Evolutionary conservation across 2,113 vertebrate species (phyloP), one percentile per base, ranked within the genome.

Genomic region (Nycticryphes semicollaris): DNA sequence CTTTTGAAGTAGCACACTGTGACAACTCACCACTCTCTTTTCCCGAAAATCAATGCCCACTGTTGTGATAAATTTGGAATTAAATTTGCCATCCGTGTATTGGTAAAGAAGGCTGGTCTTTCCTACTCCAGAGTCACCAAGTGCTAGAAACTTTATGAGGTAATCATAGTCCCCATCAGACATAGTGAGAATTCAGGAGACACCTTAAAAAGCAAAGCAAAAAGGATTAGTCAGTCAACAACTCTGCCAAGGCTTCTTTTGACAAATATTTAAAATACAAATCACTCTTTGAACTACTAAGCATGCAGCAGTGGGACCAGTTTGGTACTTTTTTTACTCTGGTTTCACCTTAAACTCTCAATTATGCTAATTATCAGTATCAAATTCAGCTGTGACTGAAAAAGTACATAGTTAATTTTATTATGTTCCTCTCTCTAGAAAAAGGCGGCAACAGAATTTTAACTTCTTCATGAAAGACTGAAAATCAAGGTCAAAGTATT

Each of bases 131-230:
- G 99, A 99, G 91, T 99, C 99, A 45, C 99, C 99, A 0, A 99
- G 98, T 18, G 99, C 99, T 95, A 99, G 97, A 97, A 99, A 99
- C 95, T 99, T 99, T 98, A 99, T 99, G 98, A 99, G 99, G 98
- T 99, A 99, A 98, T 99, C 99, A 10, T 99, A 99, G 83, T 99
- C 99, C 97, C 99, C 99, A 98, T 99, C 99, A 98, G 98, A 99
- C 99, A 99, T 99, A 95, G 98, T 99, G 99, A 98, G 95, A 84
- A 93, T 91, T 97, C 97, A 96, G 97, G 89, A 96, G 50, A 97
- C 98, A 98, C 97, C 98, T 98, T 90, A 33, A 95, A 98, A 97
- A 73, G 80, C 33, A 96, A 95, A 81, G 73, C 16, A 74, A 53
- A 88, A 76, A 72, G 30, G 25, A 41, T 54, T 15, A 60, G 31